Percentiles rank a stretch among this genome's conserved stretches.
Evolutionary conservation across 2,888 invertebrate species (phyloP).

Genomic region (Scaptomyza flava): DNA sequence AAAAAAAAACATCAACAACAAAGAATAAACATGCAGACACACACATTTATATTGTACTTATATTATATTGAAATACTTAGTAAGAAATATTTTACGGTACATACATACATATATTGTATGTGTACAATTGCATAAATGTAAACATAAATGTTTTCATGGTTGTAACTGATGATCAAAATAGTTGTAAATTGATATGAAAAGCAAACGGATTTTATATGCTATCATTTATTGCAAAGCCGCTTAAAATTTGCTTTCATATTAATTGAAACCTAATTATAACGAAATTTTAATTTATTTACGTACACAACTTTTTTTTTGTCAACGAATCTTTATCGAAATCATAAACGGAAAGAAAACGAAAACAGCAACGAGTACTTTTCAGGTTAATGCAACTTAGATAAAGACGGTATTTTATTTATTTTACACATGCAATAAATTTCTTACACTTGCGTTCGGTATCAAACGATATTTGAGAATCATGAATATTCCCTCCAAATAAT

Average conservation of each 20-base stretch:
- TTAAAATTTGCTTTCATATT: constrained; percentile 60
- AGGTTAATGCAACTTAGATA: constrained; percentile 12
- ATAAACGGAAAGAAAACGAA: constrained; percentile 5
- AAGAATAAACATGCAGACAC: constrained; percentile 23
- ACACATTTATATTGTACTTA: constrained; percentile 61
- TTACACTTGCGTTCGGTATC: constrained; percentile 58
- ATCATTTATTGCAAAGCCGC: constrained; percentile 52
- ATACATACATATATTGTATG: constrained; percentile 27
- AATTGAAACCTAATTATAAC: constrained; percentile 46
- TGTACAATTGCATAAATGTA: constrained; percentile 58
- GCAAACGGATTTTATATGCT: constrained; percentile 51
- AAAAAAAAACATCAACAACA: constrained; percentile 2
- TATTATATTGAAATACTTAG: constrained; percentile 57
- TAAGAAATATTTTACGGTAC: constrained; percentile 65
- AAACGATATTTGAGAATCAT: constrained; percentile 76
- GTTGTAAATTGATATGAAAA: constrained; percentile 50
- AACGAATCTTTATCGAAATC: constrained; percentile 35
- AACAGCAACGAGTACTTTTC: neutral
- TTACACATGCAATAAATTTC: constrained; percentile 47
- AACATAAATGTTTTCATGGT: constrained; percentile 79
- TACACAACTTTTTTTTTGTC: constrained; percentile 3
- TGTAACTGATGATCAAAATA: constrained; percentile 83
- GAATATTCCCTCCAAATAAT: constrained; percentile 84
- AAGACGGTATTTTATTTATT: constrained; percentile 42
- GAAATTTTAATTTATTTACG: constrained; percentile 15